These are phyloP conservation scores for Alosa alosa DNA, from an alignment of 2,113 vertebrate genomes.

Conservation along the genomic window DNA sequence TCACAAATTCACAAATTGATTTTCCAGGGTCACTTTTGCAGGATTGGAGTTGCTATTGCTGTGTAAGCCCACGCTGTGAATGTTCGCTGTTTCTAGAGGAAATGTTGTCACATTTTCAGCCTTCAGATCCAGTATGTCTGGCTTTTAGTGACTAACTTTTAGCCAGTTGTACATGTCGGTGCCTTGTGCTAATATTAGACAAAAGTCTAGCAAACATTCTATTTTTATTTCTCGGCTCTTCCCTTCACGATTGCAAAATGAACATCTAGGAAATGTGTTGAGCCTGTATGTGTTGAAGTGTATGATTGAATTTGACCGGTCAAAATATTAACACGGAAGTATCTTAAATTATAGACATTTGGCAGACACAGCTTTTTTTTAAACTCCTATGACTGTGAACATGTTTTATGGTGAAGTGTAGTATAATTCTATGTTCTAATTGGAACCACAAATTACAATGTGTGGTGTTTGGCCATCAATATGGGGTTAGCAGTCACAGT, in stretches of 20 bases:
- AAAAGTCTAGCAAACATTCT: not conserved
- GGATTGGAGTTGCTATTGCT: conserved; percentile 6
- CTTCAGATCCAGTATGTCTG: not conserved
- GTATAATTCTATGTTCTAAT: conserved; percentile 51
- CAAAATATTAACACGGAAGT: conserved; percentile 23
- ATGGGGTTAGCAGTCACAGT: conserved; percentile 15
- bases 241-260: not conserved
- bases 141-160: not conserved
- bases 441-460: conserved; percentile 55
- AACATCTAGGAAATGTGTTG: not conserved
- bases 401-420: conserved; percentile 36
- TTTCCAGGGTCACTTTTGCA: conserved; percentile 53
- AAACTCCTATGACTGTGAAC: conserved; percentile 38
- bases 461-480: conserved; percentile 52
- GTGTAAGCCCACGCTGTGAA: conserved; percentile 40
- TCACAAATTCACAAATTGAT: conserved; percentile 60
- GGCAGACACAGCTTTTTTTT: conserved; percentile 20
- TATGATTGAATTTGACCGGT: conserved; percentile 5
- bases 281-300: not conserved
- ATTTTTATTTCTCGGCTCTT: not conserved
- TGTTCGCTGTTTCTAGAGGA: not conserved
- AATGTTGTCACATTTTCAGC: conserved; percentile 1
- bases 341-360: conserved; percentile 24
- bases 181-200: not conserved
- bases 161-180: not conserved